Percentiles rank a stretch among this genome's conserved stretches.
Evolutionary conservation across 2,797 vertebrate species (phyloP).

Genomic region (Dendrocincla fuliginosa): DNA sequence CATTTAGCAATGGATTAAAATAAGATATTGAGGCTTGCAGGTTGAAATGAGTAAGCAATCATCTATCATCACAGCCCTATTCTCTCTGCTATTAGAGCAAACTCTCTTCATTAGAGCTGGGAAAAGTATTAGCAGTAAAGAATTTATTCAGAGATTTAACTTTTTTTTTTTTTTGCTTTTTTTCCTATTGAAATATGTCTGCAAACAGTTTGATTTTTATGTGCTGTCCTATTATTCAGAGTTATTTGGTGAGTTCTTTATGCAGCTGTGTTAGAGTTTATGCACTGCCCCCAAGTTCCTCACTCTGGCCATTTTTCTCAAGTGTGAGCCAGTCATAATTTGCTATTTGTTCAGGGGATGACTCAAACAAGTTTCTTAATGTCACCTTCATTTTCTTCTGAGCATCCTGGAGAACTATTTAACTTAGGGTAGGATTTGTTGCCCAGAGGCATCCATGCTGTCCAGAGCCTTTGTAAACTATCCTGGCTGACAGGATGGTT

Average conservation of each 20-base stretch:
- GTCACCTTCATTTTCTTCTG: background rate
- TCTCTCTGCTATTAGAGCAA: background rate
- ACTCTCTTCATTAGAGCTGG: background rate
- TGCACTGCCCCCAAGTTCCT: background rate
- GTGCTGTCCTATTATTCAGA: background rate
- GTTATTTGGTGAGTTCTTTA: background rate
- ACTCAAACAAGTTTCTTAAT: background rate
- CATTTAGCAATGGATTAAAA: background rate
- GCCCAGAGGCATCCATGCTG: background rate
- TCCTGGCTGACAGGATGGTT: background rate
- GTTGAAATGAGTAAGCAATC: background rate
- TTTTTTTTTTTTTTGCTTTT: background rate
- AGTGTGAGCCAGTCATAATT: background rate
- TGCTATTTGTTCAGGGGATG: background rate
- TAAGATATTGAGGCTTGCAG: background rate
- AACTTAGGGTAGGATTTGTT: background rate
- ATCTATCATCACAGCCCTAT: background rate
- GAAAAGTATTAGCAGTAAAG: slow-evolving; percentile 5
- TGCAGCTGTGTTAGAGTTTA: background rate
- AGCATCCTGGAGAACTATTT: background rate
- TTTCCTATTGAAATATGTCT: slow-evolving; percentile 23
- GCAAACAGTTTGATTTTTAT: slow-evolving; percentile 11
- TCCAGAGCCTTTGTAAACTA: background rate
- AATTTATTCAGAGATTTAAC: background rate
- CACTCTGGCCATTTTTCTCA: background rate